These are phyloP conservation scores for Corythoichthys intestinalis DNA, from an alignment of 2,113 vertebrate species.

Conservation along the genomic window DNA sequence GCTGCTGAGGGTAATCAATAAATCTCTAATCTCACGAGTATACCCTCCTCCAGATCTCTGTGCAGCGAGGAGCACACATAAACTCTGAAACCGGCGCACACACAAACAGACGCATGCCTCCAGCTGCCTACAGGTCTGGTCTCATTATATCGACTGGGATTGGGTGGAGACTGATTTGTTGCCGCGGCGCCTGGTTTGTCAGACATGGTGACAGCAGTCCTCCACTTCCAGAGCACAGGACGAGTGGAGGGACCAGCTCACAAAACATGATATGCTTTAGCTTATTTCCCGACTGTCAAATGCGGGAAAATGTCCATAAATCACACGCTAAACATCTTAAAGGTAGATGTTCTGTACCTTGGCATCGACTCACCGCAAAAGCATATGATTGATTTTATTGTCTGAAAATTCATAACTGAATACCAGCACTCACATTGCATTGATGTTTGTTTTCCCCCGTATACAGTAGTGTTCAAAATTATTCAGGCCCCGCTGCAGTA, in stretches of 20 bases:
- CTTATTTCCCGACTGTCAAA: conserved; percentile 51
- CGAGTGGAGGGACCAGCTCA: conserved; percentile 19
- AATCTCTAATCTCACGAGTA: conserved; percentile 61
- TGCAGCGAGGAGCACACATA: conserved; percentile 30
- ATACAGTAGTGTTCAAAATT: neutral
- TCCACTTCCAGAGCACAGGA: conserved; percentile 48
- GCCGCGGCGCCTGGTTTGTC: conserved; percentile 45
- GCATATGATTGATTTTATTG: neutral
- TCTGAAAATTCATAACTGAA: neutral
- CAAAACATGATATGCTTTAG: conserved; percentile 25
- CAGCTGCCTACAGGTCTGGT: conserved; percentile 54
- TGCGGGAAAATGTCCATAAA: conserved; percentile 24
- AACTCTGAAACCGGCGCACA: conserved; percentile 1
- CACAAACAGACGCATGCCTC: conserved; percentile 15
- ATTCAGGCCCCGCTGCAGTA: too few species aligned
- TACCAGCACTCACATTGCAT: neutral
- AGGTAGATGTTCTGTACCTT: neutral
- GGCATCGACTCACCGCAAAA: neutral
- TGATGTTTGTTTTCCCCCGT: neutral
- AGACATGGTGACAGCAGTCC: conserved; percentile 52
- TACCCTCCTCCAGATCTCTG: conserved; percentile 39
- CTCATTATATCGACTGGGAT: conserved; percentile 56
- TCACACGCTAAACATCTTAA: conserved; percentile 29
- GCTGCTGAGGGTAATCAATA: conserved; percentile 61
- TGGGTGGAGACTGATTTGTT: conserved; percentile 64